phyloP scores from a whole-genome alignment of 2,888 invertebrate genomes.

The Conomelus anceps region DNA sequence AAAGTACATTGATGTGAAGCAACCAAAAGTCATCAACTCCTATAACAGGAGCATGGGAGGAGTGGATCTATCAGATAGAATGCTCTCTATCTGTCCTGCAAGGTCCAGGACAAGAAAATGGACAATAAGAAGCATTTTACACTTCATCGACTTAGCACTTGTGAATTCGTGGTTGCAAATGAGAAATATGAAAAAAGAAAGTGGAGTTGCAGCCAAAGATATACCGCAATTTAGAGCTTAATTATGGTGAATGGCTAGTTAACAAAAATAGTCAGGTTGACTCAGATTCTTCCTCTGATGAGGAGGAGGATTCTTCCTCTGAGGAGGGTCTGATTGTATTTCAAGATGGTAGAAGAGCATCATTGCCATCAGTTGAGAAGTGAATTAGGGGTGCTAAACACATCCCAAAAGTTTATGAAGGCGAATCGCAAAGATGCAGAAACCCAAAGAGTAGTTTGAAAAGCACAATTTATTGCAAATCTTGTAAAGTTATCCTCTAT shows the following conservation, averaged over 20 bases:
- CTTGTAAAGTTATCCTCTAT: background rate
- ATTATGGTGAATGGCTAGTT: background rate
- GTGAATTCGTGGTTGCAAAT: slow-evolving; percentile 11
- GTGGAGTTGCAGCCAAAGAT: background rate
- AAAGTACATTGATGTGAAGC: slow-evolving; percentile 12
- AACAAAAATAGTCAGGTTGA: background rate
- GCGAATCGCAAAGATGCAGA: background rate
- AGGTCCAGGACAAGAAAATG: slow-evolving; percentile 16
- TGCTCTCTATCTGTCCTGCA: slow-evolving; percentile 10
- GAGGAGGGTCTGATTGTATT: too few relatives aligned
- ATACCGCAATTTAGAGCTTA: slow-evolving; percentile 14
- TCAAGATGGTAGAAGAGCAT: too few relatives aligned
- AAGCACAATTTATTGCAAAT: background rate
- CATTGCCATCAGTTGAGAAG: too few relatives aligned
- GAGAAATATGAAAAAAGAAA: background rate
- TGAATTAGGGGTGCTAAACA: too few relatives aligned
- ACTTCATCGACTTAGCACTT: slow-evolving; percentile 12
- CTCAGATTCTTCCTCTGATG: too few relatives aligned
- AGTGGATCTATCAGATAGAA: slow-evolving; percentile 16
- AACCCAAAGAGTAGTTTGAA: background rate
- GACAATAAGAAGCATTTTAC: slow-evolving; percentile 15
- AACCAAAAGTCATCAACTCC: slow-evolving; percentile 15
- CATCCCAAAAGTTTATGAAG: too few relatives aligned
- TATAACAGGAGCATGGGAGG: slow-evolving; percentile 19
- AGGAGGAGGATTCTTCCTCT: too few relatives aligned